Base-by-base conservation (phyloP, 2,888 invertebrate species). In the Lepidochitona cinerea region DNA sequence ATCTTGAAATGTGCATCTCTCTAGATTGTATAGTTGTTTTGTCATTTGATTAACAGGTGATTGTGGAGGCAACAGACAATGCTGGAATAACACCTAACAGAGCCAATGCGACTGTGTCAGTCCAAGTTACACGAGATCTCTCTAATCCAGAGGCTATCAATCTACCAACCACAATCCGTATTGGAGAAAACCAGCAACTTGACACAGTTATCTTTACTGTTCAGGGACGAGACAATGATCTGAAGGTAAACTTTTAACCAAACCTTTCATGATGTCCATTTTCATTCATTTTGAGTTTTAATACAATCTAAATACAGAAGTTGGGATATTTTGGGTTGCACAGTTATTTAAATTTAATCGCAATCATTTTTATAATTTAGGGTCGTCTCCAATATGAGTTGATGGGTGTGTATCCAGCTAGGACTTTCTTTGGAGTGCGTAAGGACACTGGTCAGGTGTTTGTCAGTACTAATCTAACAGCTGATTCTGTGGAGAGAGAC, bases 371-470 rank as follows among this genome's bases (percentile, higher is more conserved):
- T n/a, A n/a, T n/a, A n/a, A n/a, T 7, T 18, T 59, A 74, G 74
- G 74, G 74, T n/a, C 33, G 35, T 32, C 68, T 74, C 14, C 53
- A 69, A 36, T 81, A 76, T 65, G 74, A 71, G 69, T 52, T 81
- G 73, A 70, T 71, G 12, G 81, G 81, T 29, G 73, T 79, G 32
- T 81, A 79, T 66, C 80, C 81, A n/a, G 76, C 80, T 9, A 72
- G 79, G 36, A 68, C 75, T 35, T 81, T 81, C 78, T 81, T 81
- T 74, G 6, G 69, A 18, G 78, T 81, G 36, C 71, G 80, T 35
- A 71, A 54, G 53, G 53, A 69, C 29, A 59, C 3, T 65, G 81
- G 80, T 52, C 59, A 59, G 29, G 59, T 59, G 23, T 29, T 23
- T 59, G 32, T 59, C 29, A 23, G 29, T 32, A 59, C 59, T 14